phyloP scores from a whole-genome alignment of 30 jellyfish, hydroid and myxozoan genomes.

The Calvadosia cruxmelitensis region DNA sequence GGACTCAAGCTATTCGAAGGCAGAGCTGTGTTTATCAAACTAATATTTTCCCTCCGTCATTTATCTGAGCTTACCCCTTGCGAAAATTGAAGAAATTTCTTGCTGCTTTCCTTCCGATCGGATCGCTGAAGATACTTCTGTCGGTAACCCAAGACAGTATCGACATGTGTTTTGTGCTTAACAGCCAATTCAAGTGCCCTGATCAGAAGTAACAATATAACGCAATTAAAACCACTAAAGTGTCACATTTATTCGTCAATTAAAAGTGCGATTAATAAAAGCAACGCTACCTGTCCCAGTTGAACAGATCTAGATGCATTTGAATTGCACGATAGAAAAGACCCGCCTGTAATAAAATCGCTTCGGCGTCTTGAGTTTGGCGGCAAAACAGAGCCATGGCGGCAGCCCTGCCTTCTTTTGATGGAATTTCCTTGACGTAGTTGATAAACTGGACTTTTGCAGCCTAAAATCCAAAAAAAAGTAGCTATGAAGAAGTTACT shows the following conservation, averaged over 20 bases:
- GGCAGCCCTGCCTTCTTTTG: conserved; percentile 92
- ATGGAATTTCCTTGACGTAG: conserved; percentile 81
- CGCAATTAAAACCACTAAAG: too few species aligned
- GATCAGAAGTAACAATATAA: too few species aligned
- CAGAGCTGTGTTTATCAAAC: too few species aligned
- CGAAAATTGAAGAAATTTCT: conserved; percentile 70
- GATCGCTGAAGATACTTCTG: conserved; percentile 56
- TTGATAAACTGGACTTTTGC: conserved; percentile 86
- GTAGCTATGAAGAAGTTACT: not conserved
- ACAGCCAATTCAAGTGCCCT: conserved; percentile 96
- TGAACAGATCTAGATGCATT: conserved; percentile 86
- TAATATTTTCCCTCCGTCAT: too few species aligned
- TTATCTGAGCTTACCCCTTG: conserved; percentile 97
- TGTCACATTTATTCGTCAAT: too few species aligned
- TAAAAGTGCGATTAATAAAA: too few species aligned
- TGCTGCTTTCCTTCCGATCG: conserved; percentile 63
- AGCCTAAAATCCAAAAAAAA: conserved; percentile 22
- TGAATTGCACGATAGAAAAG: conserved; percentile 88
- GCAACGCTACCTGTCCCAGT: conserved; percentile 99
- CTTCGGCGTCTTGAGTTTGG: conserved; percentile 90
- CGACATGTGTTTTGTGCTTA: conserved; percentile 96
- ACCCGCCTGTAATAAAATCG: conserved; percentile 84
- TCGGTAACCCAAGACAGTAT: conserved; percentile 89
- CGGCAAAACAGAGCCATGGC: conserved; percentile 94
- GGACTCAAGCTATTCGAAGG: too few species aligned